phyloP scores from a whole-genome alignment of 2,888 invertebrate species.

The Nomada hirtipes region DNA sequence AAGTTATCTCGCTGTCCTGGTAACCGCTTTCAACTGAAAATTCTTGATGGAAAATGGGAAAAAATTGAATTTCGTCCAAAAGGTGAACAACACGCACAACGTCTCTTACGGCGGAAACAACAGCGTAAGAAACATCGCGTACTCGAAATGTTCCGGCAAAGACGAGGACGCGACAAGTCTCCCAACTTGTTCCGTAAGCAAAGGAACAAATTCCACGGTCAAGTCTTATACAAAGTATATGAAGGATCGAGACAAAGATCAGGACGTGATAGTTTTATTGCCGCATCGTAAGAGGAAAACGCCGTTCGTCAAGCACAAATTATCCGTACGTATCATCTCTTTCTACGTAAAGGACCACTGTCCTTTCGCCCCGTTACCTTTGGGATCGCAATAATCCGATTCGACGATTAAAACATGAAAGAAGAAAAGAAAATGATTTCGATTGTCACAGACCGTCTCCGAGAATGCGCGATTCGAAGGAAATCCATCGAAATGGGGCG shows the following conservation, averaged over 20 bases:
- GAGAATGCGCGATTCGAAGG: slow-evolving; percentile 88
- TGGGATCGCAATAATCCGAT: not conserved
- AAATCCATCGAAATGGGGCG: slow-evolving; percentile 83
- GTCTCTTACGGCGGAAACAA: slow-evolving; percentile 88
- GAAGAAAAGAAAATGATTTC: not conserved
- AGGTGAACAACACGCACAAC: slow-evolving; percentile 89
- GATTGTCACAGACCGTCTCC: slow-evolving; percentile 87
- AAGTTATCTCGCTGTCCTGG: too few species aligned
- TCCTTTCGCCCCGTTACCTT: not conserved
- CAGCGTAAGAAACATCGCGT: slow-evolving; percentile 87
- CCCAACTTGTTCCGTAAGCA: slow-evolving; percentile 43
- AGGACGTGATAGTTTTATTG: slow-evolving; percentile 79
- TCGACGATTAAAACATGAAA: not conserved
- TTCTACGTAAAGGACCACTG: not conserved
- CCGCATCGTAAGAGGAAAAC: slow-evolving; percentile 78
- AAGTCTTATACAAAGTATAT: slow-evolving; percentile 66
- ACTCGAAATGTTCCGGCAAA: slow-evolving; percentile 75
- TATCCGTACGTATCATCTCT: slow-evolving; percentile 74
- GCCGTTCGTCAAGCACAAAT: slow-evolving; percentile 78
- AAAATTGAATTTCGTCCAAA: not conserved
- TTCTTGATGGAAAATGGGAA: too few species aligned
- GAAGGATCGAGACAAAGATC: slow-evolving; percentile 74
- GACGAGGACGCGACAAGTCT: slow-evolving; percentile 61
- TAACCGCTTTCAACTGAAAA: not conserved
- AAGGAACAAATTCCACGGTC: slow-evolving; percentile 48